Conservation (phyloP, 1,140 invertebrate species). For the Stenopsyche tienmushanensis region DNA sequence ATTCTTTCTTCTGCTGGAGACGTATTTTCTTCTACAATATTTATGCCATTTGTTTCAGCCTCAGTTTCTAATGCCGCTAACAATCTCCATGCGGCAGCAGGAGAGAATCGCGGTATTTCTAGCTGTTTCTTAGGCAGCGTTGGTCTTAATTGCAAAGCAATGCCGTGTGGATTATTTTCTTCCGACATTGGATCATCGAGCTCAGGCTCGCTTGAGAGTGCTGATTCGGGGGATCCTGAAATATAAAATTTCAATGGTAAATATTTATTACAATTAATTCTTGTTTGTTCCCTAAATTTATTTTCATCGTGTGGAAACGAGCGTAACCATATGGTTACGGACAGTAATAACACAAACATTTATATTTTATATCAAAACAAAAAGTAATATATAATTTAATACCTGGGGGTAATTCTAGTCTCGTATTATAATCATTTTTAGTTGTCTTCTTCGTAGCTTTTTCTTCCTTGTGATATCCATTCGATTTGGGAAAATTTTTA, state of each 20-base stretch:
- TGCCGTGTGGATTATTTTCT: slow-evolving; percentile 56
- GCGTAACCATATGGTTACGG: too few species aligned
- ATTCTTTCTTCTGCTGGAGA: slow-evolving; percentile 48
- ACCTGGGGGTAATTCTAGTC: slow-evolving; percentile 39
- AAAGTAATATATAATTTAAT: not conserved
- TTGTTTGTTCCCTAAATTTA: not conserved
- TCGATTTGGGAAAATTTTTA: slow-evolving; percentile 31
- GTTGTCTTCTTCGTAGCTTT: slow-evolving; percentile 15
- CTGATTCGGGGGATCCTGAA: slow-evolving; percentile 56
- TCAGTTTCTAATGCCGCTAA: slow-evolving; percentile 55
- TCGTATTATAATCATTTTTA: slow-evolving; percentile 34
- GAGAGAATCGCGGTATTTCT: slow-evolving; percentile 76
- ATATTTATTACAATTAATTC: not conserved
- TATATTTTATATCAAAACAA: too few species aligned
- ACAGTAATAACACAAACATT: too few species aligned
- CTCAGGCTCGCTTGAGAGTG: slow-evolving; percentile 56
- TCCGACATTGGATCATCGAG: slow-evolving; percentile 45
- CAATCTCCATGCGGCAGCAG: slow-evolving; percentile 77
- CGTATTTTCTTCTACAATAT: not conserved
- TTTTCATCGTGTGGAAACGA: too few species aligned
- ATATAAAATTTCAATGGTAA: slow-evolving; percentile 7
- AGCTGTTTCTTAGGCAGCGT: slow-evolving; percentile 74
- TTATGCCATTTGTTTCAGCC: not conserved
- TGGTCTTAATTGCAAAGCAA: slow-evolving; percentile 71
- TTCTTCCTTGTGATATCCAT: slow-evolving; percentile 29